phyloP scores from a whole-genome alignment of 2,113 vertebrate species.

The Thermophis baileyi region DNA sequence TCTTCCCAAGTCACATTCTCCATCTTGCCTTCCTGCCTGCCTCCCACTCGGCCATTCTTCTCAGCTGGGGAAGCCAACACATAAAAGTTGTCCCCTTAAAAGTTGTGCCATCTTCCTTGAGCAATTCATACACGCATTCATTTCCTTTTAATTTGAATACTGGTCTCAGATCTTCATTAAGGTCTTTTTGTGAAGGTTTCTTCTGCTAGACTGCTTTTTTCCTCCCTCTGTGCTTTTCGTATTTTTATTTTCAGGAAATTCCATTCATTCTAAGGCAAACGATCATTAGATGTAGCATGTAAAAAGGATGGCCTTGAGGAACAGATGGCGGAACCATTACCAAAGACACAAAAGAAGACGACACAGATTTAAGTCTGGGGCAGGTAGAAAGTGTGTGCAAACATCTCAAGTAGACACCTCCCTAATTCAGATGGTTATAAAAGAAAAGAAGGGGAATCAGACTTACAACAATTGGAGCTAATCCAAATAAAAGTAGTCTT shows the following conservation, averaged over 20 bases:
- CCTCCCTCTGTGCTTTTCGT: background rate
- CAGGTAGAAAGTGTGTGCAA: too few species aligned
- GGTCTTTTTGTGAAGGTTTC: background rate
- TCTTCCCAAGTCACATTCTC: background rate
- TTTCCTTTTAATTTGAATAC: background rate
- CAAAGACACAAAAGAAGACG: background rate
- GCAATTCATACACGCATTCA: background rate
- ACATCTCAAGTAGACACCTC: too few species aligned
- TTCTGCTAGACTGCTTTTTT: background rate
- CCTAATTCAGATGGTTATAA: too few species aligned
- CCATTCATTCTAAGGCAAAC: background rate
- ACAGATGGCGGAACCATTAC: background rate
- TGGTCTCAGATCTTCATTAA: background rate
- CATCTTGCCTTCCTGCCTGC: background rate
- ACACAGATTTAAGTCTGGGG: background rate
- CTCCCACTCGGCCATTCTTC: background rate
- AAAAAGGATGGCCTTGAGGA: background rate
- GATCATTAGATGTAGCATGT: background rate
- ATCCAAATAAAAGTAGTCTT: too few species aligned
- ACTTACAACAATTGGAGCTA: too few species aligned
- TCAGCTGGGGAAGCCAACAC: background rate
- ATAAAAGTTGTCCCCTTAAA: background rate
- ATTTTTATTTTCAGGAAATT: background rate
- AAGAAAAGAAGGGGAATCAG: too few species aligned
- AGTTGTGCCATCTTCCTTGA: background rate